Evolutionary conservation across 2,797 vertebrate genomes (phyloP).

Genomic region (Falco concolor): DNA sequence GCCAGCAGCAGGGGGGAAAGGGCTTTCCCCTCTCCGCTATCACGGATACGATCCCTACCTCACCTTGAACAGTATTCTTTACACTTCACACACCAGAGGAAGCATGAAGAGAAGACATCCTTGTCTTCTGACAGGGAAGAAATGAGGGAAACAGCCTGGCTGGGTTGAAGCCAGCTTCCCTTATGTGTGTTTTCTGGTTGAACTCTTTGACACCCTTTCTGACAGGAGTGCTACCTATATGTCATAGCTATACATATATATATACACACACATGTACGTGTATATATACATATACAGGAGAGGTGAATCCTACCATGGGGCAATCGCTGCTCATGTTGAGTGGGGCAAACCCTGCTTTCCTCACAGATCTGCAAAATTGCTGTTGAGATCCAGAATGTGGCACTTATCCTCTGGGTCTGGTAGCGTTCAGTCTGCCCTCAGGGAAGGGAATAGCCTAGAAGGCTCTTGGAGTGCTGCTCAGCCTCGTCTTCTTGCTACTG

Average conservation of each 20-base stretch:
- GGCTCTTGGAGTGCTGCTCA: neutral
- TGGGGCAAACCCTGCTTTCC: neutral
- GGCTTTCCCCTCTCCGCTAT: neutral
- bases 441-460: neutral
- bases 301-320: too few species aligned
- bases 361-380: neutral
- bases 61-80: neutral
- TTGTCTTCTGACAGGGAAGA: neutral
- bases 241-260: too few species aligned
- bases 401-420: neutral
- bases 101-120: too few species aligned
- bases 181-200: neutral
- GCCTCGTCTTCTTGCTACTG: neutral
- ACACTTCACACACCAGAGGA: neutral
- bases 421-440: neutral
- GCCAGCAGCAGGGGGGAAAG: neutral
- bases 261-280: too few species aligned
- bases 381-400: neutral
- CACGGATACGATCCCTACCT: neutral
- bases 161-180: neutral
- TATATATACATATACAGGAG: neutral
- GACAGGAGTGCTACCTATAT: too few species aligned
- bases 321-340: neutral
- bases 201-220: neutral
- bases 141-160: neutral